Conservation (phyloP, 2,113 vertebrate genomes). For the Corythornis madagascariensis region DNA sequence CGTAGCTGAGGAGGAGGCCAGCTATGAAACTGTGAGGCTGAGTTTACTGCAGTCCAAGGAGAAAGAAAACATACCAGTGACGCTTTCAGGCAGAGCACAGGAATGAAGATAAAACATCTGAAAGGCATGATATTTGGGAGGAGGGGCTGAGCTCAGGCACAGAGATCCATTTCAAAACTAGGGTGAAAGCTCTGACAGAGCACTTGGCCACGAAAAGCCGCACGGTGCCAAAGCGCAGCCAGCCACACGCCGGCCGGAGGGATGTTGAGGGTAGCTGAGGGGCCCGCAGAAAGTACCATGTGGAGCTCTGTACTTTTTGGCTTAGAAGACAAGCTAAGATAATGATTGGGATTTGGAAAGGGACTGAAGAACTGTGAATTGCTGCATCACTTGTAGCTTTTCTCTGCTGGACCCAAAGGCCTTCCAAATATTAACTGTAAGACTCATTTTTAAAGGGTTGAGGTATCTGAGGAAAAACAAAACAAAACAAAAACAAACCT, state of each 20-base stretch:
- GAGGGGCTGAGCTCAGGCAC: background rate
- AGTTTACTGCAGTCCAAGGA: background rate
- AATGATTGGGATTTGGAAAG: background rate
- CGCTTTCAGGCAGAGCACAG: background rate
- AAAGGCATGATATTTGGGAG: background rate
- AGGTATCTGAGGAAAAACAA: background rate
- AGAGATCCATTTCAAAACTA: background rate
- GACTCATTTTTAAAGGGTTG: background rate
- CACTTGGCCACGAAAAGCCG: background rate
- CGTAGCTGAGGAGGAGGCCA: background rate
- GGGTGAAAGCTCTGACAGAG: background rate
- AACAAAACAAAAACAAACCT: too few species aligned
- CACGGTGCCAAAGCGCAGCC: background rate
- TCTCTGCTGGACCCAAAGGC: background rate
- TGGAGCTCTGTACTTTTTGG: background rate
- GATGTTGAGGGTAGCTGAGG: background rate
- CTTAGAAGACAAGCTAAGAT: background rate
- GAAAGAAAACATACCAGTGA: background rate
- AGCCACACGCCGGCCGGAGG: background rate
- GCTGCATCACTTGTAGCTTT: background rate
- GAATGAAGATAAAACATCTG: slow-evolving; percentile 43
- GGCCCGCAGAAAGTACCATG: background rate
- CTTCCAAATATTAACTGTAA: slow-evolving; percentile 19
- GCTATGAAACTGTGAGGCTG: background rate
- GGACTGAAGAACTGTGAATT: slow-evolving; percentile 8